Base-by-base conservation (phyloP, 1,140 invertebrate species). In the Zaprionus camerounensis region DNA sequence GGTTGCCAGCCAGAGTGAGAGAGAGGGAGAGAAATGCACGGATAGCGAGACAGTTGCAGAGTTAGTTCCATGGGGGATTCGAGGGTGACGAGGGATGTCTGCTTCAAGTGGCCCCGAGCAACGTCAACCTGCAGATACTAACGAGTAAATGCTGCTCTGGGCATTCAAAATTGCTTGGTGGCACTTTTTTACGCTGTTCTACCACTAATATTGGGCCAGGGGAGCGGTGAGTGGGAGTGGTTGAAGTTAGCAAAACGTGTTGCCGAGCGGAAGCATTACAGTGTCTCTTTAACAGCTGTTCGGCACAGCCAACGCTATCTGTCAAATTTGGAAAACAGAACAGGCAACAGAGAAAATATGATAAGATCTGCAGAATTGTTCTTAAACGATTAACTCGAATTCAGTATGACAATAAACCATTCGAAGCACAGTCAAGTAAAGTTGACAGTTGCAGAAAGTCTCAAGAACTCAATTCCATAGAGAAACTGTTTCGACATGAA, bases 151-250 rank as follows among this genome's bases (percentile, higher is more conserved):
- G 83, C 53, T 74, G 82, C 76, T 85, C 41, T 57, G 82, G 72
- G 82, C 68, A 57, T 82, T 73, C 46, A 68, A 73, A 80, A 80
- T 76, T 80, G 80, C 82, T 82, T 80, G 83, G 63, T 86, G 67
- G 72, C 80, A 76, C 13, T 72, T 82, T 85, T 79, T 49, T 51
- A 55, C 26, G 65, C 49, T 58, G 36, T 22, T 67, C 24, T 62
- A n/a, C n/a, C 38, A 46, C 36, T 38, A 4, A 12, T 36, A 5
- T 13, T 12, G 12, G 13, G 7, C 41, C n/a, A 44, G 41, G 41
- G n/a, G 41, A 44, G 6, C 15, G 38, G 5, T 24, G 5, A 34
- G 28, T 17, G 20, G 26, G 11, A 31, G 4, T 36, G 20, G 4
- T 58, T 2, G 34, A 56, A 15, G 28, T 63, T 63, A 17, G 49